Percentiles rank a stretch among this genome's conserved stretches.
These are phyloP conservation scores for Rhingia campestris DNA, from an alignment of 2,888 invertebrate genomes.

Conservation along the genomic window DNA sequence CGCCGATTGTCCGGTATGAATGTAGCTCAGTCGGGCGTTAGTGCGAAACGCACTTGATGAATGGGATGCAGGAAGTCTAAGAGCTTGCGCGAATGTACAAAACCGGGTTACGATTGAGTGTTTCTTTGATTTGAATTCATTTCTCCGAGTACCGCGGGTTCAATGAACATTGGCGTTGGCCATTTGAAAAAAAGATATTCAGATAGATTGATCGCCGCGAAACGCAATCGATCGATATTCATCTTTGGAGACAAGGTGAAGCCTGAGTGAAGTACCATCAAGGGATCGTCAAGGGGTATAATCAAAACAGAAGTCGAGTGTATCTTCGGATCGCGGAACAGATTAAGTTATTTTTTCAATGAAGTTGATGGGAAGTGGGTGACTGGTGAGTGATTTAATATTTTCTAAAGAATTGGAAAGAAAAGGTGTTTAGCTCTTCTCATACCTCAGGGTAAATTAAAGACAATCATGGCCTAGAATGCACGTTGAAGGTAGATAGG, in stretches of 20 bases:
- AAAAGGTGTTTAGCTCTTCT: neutral
- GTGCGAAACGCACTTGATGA: conserved; percentile 58
- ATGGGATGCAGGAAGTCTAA: conserved; percentile 60
- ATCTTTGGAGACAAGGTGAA: conserved; percentile 21
- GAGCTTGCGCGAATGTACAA: conserved; percentile 5
- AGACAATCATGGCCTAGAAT: too few species aligned
- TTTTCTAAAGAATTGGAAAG: conserved; percentile 29
- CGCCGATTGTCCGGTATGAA: conserved; percentile 25
- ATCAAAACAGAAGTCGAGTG: conserved; percentile 37
- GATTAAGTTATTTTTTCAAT: conserved; percentile 10
- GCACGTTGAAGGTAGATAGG: too few species aligned
- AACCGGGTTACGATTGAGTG: conserved; percentile 25
- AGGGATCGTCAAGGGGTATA: conserved; percentile 45
- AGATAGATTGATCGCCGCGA: conserved; percentile 14
- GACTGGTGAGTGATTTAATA: neutral
- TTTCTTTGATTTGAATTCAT: conserved; percentile 5
- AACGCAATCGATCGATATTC: conserved; percentile 2
- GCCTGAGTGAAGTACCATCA: conserved; percentile 17
- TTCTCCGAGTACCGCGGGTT: conserved; percentile 24
- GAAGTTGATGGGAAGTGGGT: neutral
- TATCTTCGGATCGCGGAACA: conserved; percentile 5
- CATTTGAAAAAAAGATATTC: neutral
- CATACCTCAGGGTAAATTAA: neutral
- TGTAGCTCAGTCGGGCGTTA: conserved; percentile 32
- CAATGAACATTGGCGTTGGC: conserved; percentile 28